Evolutionary conservation across 2,797 vertebrate species (phyloP).

Genomic region (Apogon hyalosoma): DNA sequence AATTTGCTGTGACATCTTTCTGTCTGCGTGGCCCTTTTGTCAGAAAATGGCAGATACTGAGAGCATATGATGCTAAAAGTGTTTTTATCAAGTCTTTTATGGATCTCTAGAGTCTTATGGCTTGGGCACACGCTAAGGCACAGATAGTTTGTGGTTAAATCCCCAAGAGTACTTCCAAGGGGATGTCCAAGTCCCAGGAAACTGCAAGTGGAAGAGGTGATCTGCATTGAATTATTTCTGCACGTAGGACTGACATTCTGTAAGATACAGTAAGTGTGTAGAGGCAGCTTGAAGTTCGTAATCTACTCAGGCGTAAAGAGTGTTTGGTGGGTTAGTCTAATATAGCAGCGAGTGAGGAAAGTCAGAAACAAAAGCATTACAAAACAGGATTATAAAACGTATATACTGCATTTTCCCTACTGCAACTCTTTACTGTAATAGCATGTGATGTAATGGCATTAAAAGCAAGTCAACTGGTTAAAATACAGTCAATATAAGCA

Average conservation of each 20-base stretch:
- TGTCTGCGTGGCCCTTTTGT: slow-evolving; percentile 33
- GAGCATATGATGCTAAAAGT: slow-evolving; percentile 18
- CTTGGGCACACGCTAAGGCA: slow-evolving; percentile 76
- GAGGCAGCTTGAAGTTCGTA: slow-evolving; percentile 69
- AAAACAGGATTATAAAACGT: slow-evolving; percentile 46
- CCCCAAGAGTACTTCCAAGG: slow-evolving; percentile 15
- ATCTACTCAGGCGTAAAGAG: slow-evolving; percentile 70
- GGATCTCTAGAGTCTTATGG: slow-evolving; percentile 56
- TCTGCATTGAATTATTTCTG: slow-evolving; percentile 45
- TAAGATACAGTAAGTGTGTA: slow-evolving; percentile 33
- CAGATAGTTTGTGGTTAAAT: slow-evolving; percentile 58
- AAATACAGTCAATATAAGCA: slow-evolving; percentile 38
- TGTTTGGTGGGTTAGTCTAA: slow-evolving; percentile 62
- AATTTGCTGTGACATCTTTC: slow-evolving; percentile 39
- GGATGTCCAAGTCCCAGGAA: slow-evolving; percentile 27
- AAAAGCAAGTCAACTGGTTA: not conserved
- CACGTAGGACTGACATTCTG: slow-evolving; percentile 53
- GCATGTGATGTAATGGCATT: slow-evolving; percentile 35
- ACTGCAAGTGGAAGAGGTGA: slow-evolving; percentile 17
- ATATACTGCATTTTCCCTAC: slow-evolving; percentile 62
- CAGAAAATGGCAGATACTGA: slow-evolving; percentile 10
- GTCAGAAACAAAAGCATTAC: slow-evolving; percentile 27
- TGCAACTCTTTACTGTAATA: slow-evolving; percentile 57
- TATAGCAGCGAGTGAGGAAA: slow-evolving; percentile 72
- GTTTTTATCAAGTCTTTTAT: slow-evolving; percentile 40